A percentile compares a stretch with the other conserved stretches of the same genome.
These are phyloP conservation scores for Peromyscus leucopus DNA, from an alignment of 2,113 vertebrate species.

Conservation along the genomic window DNA sequence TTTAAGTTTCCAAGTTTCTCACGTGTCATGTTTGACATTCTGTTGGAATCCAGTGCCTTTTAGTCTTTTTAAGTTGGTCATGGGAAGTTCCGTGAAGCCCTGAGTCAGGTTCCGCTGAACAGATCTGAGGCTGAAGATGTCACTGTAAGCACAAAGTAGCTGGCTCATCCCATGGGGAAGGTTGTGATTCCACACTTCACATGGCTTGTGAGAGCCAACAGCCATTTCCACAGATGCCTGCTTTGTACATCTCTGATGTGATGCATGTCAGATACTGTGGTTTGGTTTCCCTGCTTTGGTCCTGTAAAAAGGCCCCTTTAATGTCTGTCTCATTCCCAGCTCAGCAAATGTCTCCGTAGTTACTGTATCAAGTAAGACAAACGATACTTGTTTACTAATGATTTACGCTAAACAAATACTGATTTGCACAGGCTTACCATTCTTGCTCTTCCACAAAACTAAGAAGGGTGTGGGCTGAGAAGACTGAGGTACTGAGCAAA, in stretches of 20 bases:
- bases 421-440: constrained; percentile 5
- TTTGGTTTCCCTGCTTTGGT: background rate
- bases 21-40: background rate
- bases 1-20: constrained; percentile 42
- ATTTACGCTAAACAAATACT: constrained; percentile 33
- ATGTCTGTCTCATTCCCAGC: constrained; percentile 20
- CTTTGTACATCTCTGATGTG: background rate
- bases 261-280: background rate
- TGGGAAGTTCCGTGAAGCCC: background rate
- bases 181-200: background rate
- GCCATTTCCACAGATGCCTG: background rate
- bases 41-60: constrained; percentile 26
- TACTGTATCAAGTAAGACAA: constrained; percentile 25
- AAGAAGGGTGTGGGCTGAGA: constrained; percentile 2
- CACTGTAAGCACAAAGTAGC: background rate
- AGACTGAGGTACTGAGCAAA: background rate
- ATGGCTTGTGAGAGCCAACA: background rate
- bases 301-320: constrained; percentile 29
- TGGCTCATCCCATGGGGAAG: background rate
- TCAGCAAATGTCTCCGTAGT: constrained; percentile 12
- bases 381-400: constrained; percentile 49
- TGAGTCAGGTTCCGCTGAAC: background rate
- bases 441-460: constrained; percentile 11
- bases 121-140: background rate
- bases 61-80: background rate